These are phyloP conservation scores for Pelecanus crispus DNA, from an alignment of 2,113 vertebrate genomes.

Conservation along the genomic window DNA sequence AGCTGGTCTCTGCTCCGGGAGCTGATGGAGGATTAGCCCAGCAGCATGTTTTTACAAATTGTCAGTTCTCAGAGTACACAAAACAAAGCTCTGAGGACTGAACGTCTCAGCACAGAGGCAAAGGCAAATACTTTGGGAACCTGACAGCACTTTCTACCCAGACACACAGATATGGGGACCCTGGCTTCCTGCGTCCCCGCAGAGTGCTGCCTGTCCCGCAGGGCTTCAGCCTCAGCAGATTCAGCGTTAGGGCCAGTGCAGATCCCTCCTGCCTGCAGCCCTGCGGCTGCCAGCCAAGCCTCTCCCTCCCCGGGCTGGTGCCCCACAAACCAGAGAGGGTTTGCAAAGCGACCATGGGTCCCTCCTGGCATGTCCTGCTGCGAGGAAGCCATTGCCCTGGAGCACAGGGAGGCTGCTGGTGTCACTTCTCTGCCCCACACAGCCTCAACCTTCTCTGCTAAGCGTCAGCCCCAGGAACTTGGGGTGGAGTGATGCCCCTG, in stretches of 20 bases:
- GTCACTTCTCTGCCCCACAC: not conserved
- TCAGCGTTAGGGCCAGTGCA: fast-evolving
- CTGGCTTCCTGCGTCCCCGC: not conserved
- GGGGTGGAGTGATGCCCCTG: not conserved
- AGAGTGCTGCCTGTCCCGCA: not conserved
- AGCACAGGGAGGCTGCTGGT: not conserved
- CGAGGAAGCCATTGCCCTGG: not conserved
- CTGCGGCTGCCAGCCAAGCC: fast-evolving
- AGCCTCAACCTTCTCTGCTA: not conserved
- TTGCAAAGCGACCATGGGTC: not conserved
- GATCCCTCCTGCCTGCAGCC: not conserved
- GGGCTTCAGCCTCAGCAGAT: not conserved
- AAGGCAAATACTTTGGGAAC: not conserved
- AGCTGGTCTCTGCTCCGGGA: conserved; percentile 3
- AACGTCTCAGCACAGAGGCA: not conserved
- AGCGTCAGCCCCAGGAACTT: fast-evolving
- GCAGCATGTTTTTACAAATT: conserved; percentile 22
- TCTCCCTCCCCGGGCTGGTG: not conserved
- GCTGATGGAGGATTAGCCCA: conserved; percentile 37
- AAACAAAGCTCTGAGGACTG: not conserved
- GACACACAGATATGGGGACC: not conserved
- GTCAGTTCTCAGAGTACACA: not conserved
- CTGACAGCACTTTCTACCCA: not conserved
- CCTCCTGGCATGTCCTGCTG: not conserved
- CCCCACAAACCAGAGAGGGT: not conserved